Conservation (phyloP, 2,888 invertebrate species). For the Cheilosia vernalis region DNA sequence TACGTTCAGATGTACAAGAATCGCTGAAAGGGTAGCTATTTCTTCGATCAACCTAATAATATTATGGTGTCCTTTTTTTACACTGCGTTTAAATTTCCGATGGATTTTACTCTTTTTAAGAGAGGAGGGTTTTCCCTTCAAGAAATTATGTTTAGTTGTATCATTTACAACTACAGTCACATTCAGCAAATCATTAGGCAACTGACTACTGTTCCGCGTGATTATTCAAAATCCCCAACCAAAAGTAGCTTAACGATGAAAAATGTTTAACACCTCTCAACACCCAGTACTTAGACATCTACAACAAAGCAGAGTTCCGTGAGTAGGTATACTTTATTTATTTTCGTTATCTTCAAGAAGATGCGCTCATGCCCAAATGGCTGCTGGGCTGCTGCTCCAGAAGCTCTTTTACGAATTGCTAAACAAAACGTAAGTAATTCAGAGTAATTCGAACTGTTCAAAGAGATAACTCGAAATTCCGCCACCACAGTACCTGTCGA, state of each 20-base stretch:
- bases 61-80: too few species aligned
- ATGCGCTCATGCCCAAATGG: constrained; percentile 25
- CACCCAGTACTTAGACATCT: constrained; percentile 35
- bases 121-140: too few species aligned
- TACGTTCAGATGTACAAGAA: too few species aligned
- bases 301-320: neutral
- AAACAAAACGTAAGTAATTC: constrained; percentile 74
- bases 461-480: constrained; percentile 64
- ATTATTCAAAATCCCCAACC: constrained; percentile 51
- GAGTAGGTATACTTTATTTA: neutral
- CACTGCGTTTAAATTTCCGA: too few species aligned
- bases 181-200: constrained; percentile 24
- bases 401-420: constrained; percentile 71
- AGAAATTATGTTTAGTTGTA: too few species aligned
- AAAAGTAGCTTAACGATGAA: constrained; percentile 61
- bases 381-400: constrained; percentile 50
- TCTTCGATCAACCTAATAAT: too few species aligned
- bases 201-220: constrained; percentile 45
- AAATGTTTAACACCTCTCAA: constrained; percentile 60
- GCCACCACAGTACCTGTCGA: constrained; percentile 67
- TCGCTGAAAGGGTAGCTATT: too few species aligned
- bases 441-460: constrained; percentile 70
- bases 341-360: constrained; percentile 12
- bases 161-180: neutral
- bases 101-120: too few species aligned